Evolutionary conservation across 2,888 invertebrate genomes (phyloP), one percentile per base, ranked within the genome.

Genomic region (Lacanobia oleracea): DNA sequence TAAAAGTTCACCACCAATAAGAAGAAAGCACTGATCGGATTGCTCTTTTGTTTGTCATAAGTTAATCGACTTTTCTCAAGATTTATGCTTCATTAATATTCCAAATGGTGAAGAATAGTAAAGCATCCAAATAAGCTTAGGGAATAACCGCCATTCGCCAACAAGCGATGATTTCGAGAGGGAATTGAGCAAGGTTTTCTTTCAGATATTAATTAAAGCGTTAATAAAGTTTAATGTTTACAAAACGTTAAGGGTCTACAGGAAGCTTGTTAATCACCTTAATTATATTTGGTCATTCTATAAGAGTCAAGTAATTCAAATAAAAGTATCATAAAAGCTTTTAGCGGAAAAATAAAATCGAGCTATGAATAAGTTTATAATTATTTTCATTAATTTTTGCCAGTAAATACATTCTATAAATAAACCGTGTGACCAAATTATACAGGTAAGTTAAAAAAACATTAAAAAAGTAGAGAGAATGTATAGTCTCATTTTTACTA

Each of bases 11-110:
- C n/a, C 12, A 27, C 9, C 21, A 21, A 21, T 12, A 50, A 53
- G 9, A 71, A 33, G n/a, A 12, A 10, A 50, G 14, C 23, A 33
- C 40, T 50, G 40, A 61, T 61, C 43, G 16, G 40, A 61, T 18
- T 63, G 18, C 18, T 21, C 27, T 53, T 66, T 43, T 23, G 10
- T 53, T 66, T 59, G 16, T 56, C 27, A 12, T 12, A 68, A 67
- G 45, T 21, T 57, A 45, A 51, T 57, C 21, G 14, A 68, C 7
- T 67, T n/a, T 33, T 45, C 21, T 45, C 5, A 37, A 57, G 43
- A 70, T 45, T 64, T 69, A 14, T 27, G n/a, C n/a, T 64, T 57
- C n/a, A 75, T 79, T 81, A 75, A 71, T 60, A 83, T 83, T 79
- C 79, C 37, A 63, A 63, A 50, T 43, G 53, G 16, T 43, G 18